A percentile compares a stretch with the other conserved stretches of the same genome.
Evolutionary conservation across 1,140 invertebrate genomes (phyloP).

Genomic region (Drosophila bipectinata): DNA sequence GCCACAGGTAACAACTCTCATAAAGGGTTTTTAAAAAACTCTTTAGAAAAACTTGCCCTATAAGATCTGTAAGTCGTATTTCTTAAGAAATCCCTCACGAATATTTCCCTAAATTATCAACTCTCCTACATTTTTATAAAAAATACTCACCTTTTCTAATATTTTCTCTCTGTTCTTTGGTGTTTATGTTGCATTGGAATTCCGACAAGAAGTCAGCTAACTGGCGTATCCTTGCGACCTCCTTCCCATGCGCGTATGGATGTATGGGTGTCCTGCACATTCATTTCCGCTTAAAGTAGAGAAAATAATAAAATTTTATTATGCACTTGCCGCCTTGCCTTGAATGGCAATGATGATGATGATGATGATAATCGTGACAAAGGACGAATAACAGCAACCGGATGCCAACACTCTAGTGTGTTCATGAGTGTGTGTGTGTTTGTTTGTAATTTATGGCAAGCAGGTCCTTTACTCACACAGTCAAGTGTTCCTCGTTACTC

Average conservation of each 20-base stretch:
- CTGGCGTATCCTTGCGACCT: slow-evolving; percentile 15
- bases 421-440: slow-evolving; percentile 13
- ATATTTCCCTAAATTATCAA: no score
- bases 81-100: no score
- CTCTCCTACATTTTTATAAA: no score
- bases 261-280: slow-evolving; percentile 37
- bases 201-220: slow-evolving; percentile 24
- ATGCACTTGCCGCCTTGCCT: slow-evolving; percentile 65
- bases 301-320: slow-evolving; percentile 76
- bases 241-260: not conserved
- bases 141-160: not conserved
- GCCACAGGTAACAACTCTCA: no score
- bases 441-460: slow-evolving; percentile 56
- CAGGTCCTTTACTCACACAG: no score
- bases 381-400: slow-evolving; percentile 6
- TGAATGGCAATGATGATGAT: slow-evolving; percentile 34
- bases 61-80: no score
- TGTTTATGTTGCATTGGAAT: slow-evolving; percentile 20
- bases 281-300: slow-evolving; percentile 64
- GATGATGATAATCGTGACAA: slow-evolving; percentile 9
- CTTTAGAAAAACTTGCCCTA: no score
- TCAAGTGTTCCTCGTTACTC: not conserved
- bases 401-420: not conserved
- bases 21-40: no score
- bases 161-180: not conserved